Evolutionary conservation across 2,113 vertebrate species (phyloP).

Genomic region (Felis chaus): DNA sequence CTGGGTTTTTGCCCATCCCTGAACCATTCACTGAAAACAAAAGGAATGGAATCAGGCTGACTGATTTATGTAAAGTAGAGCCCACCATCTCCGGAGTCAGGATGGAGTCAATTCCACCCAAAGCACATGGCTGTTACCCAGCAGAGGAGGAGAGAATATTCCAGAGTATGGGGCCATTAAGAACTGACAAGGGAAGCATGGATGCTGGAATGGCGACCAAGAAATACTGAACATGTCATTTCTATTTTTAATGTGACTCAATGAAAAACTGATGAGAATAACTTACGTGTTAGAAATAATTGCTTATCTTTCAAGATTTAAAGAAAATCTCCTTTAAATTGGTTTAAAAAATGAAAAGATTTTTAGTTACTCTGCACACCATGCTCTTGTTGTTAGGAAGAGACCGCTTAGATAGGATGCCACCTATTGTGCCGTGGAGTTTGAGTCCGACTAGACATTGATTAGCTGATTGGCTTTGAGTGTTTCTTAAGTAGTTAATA

Average conservation of each 20-base stretch:
- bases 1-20: neutral
- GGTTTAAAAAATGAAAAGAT: neutral
- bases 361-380: neutral
- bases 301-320: neutral
- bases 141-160: neutral
- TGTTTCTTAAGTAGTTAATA: neutral
- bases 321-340: slow-evolving; percentile 2
- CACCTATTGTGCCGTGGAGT: neutral
- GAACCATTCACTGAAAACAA: neutral
- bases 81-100: neutral
- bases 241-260: neutral
- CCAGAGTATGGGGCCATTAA: neutral
- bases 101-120: neutral
- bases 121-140: neutral
- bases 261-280: neutral
- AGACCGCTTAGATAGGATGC: neutral
- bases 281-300: neutral
- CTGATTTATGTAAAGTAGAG: neutral
- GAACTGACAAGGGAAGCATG: neutral
- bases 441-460: neutral
- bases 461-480: neutral
- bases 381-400: neutral
- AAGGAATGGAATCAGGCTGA: neutral
- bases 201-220: neutral
- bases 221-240: neutral